Base-by-base conservation (phyloP, 2,113 vertebrate species). In the Lasiurus borealis region DNA sequence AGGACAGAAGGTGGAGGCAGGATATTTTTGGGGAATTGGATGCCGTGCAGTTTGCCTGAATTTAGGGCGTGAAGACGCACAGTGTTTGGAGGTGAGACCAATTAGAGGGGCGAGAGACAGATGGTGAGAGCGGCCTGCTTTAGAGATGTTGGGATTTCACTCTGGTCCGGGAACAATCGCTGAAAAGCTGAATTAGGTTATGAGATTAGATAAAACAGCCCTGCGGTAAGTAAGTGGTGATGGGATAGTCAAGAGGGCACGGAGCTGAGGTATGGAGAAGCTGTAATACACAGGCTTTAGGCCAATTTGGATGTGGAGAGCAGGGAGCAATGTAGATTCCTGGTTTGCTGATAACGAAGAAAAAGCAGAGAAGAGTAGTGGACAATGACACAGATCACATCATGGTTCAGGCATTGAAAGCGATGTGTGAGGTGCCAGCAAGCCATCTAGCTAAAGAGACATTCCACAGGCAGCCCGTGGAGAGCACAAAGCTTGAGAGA, bases 171-270 rank as follows among this genome's bases (percentile, higher is more conserved):
- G 31, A 69, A 57, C 5, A 29, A 11, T 72, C 46, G 34, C 27
- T 36, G 31, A 44, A 16, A 73, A 25, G 21, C 73, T 31, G 21
- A 84, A 34, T 59, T 21, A 62, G 44, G 52, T 72, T 48, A 66
- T 73, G 8, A 34, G 15, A 16, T 21, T 31, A 44, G 54, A 8
- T 23, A 27, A 23, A 29, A 72, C 52, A 52, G 29, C 27, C 4
- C 0, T 23, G 8, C 4, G 9, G 36, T 11, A 15, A 19, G 46
- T 27, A 48, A 0, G 14, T 29, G 46, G 46, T 11, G 1, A 29
- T 50, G 73, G 73, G 15, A 5, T 6, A 77, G 48, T n/a, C 29
- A 18, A 21, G 8, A 1, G 46, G 46, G 29, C 46, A 2, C 5
- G 75, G 46, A 2, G 9, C 6, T 11, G 75, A 12, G 75, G 52